Evolutionary conservation across 2,888 invertebrate species (phyloP), one percentile per base, ranked within the genome.

Genomic region (Drosophila meridionalis): DNA sequence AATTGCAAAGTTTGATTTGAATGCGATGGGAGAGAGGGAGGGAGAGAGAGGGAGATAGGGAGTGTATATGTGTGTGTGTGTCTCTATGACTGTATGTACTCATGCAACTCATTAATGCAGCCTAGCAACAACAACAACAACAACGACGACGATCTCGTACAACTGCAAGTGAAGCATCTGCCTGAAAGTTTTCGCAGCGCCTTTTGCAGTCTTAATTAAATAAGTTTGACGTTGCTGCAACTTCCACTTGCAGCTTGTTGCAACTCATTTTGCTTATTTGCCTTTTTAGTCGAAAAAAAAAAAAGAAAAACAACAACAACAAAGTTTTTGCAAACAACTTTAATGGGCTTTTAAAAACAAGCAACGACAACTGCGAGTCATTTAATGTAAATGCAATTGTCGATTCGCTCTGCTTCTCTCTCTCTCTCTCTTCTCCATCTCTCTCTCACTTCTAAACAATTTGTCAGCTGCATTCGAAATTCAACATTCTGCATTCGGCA

Each of bases 151-250:
- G 60, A 79, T 64, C 64, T 20, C 52, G n/a, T 42, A 20, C 48
- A 40, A 7, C 59, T 47, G 28, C 65, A 57, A 66, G 48, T 64
- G 76, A 74, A 75, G 61, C 75, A 69, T 63, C 70, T 59, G 68
- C 61, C 60, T 43, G 36, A 62, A 70, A 76, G 62, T 74, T 62
- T 50, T n/a, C 42, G 45, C 65, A 63, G 42, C 63, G 74, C 74
- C 82, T 82, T 78, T 83, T 81, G 67, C 73, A 68, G 75, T 81
- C 78, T 90, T 87, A 90, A 87, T 87, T 87, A 90, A 87, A 87
- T 90, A 87, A 87, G 87, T 87, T 87, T 76, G 55, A 20, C 50
- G 50, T 67, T 56, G 63, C 45, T 69, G 78, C 71, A 71, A 80
- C 71, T 78, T 65, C 68, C 55, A 60, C 61, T 73, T 73, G 69